Evolutionary conservation across 2,797 vertebrate species (phyloP).

Genomic region (Meriones psammophilus): DNA sequence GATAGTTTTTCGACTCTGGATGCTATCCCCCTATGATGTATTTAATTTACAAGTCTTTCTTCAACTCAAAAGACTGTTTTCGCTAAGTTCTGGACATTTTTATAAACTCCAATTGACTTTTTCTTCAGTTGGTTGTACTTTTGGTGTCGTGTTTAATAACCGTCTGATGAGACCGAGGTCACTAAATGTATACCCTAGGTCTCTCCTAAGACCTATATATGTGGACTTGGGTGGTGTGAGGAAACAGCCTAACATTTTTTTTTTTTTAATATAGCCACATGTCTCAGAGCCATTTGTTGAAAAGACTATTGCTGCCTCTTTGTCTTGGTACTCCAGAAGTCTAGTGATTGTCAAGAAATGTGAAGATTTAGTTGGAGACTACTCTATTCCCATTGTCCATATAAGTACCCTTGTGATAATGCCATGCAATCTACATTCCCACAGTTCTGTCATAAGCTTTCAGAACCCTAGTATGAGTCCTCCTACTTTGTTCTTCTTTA

Average conservation of each 20-base stretch:
- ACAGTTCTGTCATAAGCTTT: not conserved
- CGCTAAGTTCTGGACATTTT: not conserved
- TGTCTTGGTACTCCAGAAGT: not conserved
- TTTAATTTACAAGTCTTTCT: slow-evolving; percentile 22
- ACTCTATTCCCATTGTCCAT: not conserved
- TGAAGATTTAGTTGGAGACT: not conserved
- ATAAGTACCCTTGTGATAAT: not conserved
- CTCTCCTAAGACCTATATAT: slow-evolving; percentile 16
- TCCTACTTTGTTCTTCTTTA: slow-evolving; percentile 6
- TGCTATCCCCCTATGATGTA: not conserved
- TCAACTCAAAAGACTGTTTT: not conserved
- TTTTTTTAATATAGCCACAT: not conserved
- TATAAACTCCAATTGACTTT: not conserved
- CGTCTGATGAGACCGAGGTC: slow-evolving; percentile 13
- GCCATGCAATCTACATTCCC: not conserved
- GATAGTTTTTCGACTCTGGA: not conserved
- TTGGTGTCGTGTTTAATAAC: slow-evolving; percentile 1
- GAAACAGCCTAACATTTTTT: not conserved
- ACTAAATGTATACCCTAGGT: not conserved
- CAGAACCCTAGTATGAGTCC: not conserved
- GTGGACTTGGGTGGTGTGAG: not conserved
- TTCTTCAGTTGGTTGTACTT: not conserved
- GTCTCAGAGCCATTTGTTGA: not conserved
- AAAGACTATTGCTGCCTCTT: not conserved
- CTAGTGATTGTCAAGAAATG: not conserved